Percentiles rank a stretch among this genome's conserved stretches.
Evolutionary conservation across 2,113 vertebrate genomes (phyloP).

Genomic region (Porphyrio hochstetteri): DNA sequence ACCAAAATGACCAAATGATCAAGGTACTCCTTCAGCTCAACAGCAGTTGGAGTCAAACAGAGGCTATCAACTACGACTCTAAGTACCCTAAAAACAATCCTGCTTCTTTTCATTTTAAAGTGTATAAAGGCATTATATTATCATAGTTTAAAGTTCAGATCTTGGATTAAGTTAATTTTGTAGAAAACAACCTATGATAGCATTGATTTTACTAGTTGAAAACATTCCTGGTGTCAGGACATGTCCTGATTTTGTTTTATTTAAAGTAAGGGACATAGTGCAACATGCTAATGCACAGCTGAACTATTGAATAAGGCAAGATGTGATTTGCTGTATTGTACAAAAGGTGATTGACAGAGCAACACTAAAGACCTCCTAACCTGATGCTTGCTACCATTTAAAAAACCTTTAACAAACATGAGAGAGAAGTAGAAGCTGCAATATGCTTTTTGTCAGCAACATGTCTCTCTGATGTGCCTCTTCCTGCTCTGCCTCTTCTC

Average conservation of each 20-base stretch:
- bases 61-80: neutral
- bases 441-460: neutral
- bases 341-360: neutral
- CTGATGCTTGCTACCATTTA: neutral
- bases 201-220: neutral
- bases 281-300: neutral
- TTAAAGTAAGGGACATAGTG: neutral
- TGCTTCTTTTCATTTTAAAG: neutral
- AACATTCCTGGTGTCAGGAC: neutral
- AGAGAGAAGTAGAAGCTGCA: neutral
- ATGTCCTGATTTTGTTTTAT: neutral
- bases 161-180: neutral
- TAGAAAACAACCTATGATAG: neutral
- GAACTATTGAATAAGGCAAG: neutral
- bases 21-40: neutral
- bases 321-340: neutral
- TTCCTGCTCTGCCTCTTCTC: neutral
- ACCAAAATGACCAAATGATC: neutral
- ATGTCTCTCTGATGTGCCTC: fast-evolving
- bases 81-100: neutral
- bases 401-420: neutral
- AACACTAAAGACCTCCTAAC: neutral
- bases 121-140: neutral
- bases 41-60: neutral
- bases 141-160: neutral